phyloP scores from a whole-genome alignment of 2,113 vertebrate species.

The Tyto alba region DNA sequence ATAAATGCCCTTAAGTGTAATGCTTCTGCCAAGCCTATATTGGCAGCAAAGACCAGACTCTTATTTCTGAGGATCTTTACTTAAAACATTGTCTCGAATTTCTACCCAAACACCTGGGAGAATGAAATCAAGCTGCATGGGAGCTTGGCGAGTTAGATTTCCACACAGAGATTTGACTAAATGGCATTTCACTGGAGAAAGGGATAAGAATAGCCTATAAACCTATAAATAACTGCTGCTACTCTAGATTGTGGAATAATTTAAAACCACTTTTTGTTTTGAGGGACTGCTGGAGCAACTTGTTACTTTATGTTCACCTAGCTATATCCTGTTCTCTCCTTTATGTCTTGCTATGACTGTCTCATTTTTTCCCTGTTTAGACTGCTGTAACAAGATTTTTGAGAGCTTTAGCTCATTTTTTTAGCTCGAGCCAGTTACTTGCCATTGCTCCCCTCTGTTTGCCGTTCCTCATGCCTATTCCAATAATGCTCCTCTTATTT shows the following conservation, averaged over 20 bases:
- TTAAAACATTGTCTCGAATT: neutral
- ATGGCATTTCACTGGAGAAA: neutral
- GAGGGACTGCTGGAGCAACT: neutral
- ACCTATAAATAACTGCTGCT: neutral
- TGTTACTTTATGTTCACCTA: neutral
- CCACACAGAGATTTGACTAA: neutral
- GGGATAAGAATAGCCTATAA: neutral
- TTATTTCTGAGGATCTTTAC: neutral
- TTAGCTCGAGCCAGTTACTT: neutral
- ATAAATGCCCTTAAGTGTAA: neutral
- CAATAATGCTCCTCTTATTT: neutral
- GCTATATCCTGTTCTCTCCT: neutral
- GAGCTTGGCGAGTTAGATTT: neutral
- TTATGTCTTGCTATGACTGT: neutral
- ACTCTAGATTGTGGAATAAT: neutral
- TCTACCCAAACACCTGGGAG: neutral
- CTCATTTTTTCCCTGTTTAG: neutral
- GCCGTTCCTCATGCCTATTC: neutral
- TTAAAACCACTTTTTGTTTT: neutral
- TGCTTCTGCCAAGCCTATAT: neutral
- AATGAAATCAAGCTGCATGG: neutral
- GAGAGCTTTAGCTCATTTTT: neutral
- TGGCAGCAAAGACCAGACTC: neutral
- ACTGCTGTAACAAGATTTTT: neutral
- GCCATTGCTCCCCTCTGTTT: neutral